Evolutionary conservation across 2,888 invertebrate genomes (phyloP), one percentile per base, ranked within the genome.

Genomic region (Lasioglossum calceatum): DNA sequence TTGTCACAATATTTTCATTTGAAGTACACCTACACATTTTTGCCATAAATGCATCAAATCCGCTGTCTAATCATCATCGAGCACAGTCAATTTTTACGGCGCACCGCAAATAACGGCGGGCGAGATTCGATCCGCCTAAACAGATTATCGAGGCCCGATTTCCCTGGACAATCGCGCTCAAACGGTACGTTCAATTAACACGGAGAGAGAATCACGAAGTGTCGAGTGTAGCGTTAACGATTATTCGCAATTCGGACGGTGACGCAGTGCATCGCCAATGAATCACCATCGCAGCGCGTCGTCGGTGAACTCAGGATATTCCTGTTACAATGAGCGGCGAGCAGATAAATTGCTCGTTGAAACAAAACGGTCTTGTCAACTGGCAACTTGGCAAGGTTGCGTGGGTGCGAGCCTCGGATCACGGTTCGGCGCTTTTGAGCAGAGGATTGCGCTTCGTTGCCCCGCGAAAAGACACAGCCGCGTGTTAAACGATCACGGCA

Each of bases 301-400:
- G 87, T 81, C 78, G 47, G n/a, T 23, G 67, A 50, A 67, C 78
- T 77, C 82, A 77, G 81, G 81, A 87, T 85, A 85, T 87, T 79
- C 74, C 81, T 71, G 78, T 85, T 88, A 85, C 85, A 81, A 72
- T 79, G 67, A 77, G 82, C 83, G 72, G 70, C 84, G 73, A 79
- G 77, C 81, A 76, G 87, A 90, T 90, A 90, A 90, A 90, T 90
- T 82, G 86, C 81, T 83, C 81, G 81, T 81, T 81, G 85, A 75
- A 81, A 84, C 85, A 80, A 85, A 81, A 85, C 77, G 81, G 39
- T 86, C 78, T 77, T 78, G 81, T 75, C 77, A 85, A 82, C 82
- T 54, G 54, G 54, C 76, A 72, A 84, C 81, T 81, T 54, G 54
- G 54, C 76, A 72, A 39, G 39, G 81, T 71, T 73, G 88, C 85